These are phyloP conservation scores for Cryptus armator DNA, from an alignment of 2,888 invertebrate species.

Conservation along the genomic window DNA sequence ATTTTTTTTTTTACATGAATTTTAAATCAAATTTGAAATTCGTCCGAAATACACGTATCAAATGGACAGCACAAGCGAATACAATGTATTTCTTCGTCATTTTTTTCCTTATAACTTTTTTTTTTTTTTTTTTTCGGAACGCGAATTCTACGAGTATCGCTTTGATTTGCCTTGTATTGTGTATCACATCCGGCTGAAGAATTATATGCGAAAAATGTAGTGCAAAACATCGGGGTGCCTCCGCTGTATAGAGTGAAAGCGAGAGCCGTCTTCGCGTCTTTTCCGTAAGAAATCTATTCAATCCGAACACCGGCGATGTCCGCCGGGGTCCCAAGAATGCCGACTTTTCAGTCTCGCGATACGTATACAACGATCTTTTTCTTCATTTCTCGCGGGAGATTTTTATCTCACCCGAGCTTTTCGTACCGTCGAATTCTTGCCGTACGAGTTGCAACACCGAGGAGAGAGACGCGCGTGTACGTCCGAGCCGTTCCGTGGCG, in stretches of 20 bases:
- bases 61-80: neutral
- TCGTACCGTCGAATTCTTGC: neutral
- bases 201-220: neutral
- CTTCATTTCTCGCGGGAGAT: neutral
- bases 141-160: neutral
- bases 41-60: neutral
- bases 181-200: neutral
- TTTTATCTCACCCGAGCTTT: neutral
- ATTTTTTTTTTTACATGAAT: neutral
- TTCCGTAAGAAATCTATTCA: conserved; percentile 2
- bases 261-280: neutral
- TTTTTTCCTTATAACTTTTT: neutral
- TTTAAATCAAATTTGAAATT: neutral
- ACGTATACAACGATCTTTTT: neutral
- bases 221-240: neutral
- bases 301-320: neutral
- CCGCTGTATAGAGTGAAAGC: neutral
- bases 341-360: neutral
- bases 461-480: neutral
- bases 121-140: neutral
- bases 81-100: neutral
- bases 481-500: conserved; percentile 28
- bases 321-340: neutral
- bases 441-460: neutral
- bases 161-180: neutral